Conservation (phyloP, 2,888 invertebrate species). For the Macrophya annulata region DNA sequence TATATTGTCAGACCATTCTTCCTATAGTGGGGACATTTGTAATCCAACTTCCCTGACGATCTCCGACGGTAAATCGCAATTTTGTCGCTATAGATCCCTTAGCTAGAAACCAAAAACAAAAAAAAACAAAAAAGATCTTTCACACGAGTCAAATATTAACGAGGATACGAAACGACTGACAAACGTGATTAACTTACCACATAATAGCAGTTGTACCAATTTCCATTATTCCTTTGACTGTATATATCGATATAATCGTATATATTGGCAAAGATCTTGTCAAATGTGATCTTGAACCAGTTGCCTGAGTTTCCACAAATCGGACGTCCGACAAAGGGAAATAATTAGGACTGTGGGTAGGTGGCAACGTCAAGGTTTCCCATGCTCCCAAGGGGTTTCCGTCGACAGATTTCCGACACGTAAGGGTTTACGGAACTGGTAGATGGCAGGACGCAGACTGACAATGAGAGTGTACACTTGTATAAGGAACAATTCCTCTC, state of each 20-base stretch:
- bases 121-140: too few species aligned
- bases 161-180: background rate
- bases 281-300: conserved; percentile 25
- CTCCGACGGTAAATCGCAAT: background rate
- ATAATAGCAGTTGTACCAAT: background rate
- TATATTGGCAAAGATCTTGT: background rate
- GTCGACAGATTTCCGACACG: conserved; percentile 35
- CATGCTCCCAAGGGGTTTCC: conserved; percentile 61
- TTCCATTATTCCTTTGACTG: background rate
- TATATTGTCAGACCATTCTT: background rate
- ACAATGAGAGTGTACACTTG: conserved; percentile 18
- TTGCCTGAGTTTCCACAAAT: conserved; percentile 36
- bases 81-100: background rate
- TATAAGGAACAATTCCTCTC: conserved; percentile 37
- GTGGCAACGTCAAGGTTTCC: conserved; percentile 72
- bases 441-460: conserved; percentile 25
- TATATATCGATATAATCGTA: background rate
- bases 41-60: conserved; percentile 5
- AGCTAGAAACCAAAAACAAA: background rate
- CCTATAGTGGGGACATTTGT: background rate
- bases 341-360: conserved; percentile 74
- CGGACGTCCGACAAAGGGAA: conserved; percentile 74
- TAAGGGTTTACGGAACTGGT: conserved; percentile 12
- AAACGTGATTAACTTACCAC: background rate
- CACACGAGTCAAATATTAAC: background rate